These are phyloP conservation scores for Columba livia DNA, from an alignment of 2,113 vertebrate species.

Conservation along the genomic window DNA sequence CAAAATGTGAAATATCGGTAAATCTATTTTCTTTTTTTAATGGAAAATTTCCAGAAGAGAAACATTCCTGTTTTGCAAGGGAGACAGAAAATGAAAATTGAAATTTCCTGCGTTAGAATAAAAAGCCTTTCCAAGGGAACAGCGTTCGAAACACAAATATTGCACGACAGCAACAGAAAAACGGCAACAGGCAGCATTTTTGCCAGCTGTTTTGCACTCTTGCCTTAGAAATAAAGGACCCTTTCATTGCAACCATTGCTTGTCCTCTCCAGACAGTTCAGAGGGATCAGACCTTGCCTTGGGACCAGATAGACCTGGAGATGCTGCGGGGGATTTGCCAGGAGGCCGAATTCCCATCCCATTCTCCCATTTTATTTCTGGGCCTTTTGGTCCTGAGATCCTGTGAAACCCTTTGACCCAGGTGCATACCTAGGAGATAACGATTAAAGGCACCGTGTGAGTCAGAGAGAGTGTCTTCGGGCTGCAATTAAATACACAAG, in stretches of 20 bases:
- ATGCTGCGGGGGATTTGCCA: too few relatives aligned
- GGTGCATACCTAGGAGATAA: not conserved
- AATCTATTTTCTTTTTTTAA: not conserved
- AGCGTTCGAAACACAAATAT: not conserved
- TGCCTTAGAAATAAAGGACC: not conserved
- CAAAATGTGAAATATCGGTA: not conserved
- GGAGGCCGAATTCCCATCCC: too few relatives aligned
- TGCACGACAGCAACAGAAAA: not conserved
- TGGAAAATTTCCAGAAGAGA: not conserved
- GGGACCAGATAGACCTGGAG: too few relatives aligned
- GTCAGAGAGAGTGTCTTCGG: not conserved
- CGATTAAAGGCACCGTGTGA: accelerated
- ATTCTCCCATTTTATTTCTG: too few relatives aligned
- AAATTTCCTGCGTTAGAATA: not conserved
- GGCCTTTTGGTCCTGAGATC: too few relatives aligned
- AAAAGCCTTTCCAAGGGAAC: not conserved
- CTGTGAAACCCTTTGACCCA: too few relatives aligned
- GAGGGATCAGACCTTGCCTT: too few relatives aligned
- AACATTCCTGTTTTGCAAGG: not conserved
- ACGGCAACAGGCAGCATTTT: not conserved
- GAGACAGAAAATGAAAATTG: not conserved
- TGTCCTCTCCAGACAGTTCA: too few relatives aligned
- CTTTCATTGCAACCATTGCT: too few relatives aligned
- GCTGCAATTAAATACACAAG: not conserved
- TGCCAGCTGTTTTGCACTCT: not conserved